A percentile compares a stretch with the other conserved stretches of the same genome.
These are phyloP conservation scores for Acronicta psi DNA, from an alignment of 2,888 invertebrate species.

Conservation along the genomic window DNA sequence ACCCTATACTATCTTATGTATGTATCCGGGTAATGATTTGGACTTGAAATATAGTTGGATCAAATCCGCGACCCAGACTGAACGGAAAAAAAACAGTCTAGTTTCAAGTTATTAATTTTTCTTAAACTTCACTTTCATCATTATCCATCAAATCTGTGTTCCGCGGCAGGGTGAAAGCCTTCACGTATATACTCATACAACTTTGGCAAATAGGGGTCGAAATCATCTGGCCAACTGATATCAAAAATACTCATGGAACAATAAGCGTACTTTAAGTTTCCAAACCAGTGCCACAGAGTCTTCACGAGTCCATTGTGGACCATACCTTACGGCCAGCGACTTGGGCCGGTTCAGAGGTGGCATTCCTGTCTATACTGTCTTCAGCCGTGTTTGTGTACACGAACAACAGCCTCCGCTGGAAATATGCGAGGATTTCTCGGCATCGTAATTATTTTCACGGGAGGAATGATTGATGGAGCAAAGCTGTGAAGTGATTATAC, in stretches of 20 bases:
- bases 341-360: constrained; percentile 11
- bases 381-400: constrained; percentile 14
- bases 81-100: too few relatives aligned
- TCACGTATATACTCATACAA: too few relatives aligned
- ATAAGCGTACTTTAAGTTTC: background rate
- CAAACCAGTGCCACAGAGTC: background rate
- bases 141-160: too few relatives aligned
- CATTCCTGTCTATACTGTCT: constrained; percentile 10
- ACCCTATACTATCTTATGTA: constrained; percentile 21
- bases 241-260: background rate
- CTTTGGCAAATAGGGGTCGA: too few relatives aligned
- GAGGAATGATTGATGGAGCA: constrained; percentile 14
- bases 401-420: constrained; percentile 12
- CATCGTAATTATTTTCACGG: constrained; percentile 26
- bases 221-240: too few relatives aligned
- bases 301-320: background rate
- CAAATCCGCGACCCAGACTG: too few relatives aligned
- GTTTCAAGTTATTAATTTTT: too few relatives aligned
- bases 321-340: constrained; percentile 3
- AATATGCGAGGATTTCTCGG: constrained; percentile 15
- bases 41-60: too few relatives aligned
- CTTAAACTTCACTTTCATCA: too few relatives aligned
- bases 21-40: constrained; percentile 10
- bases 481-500: background rate
- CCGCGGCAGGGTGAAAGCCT: too few relatives aligned